A percentile compares a stretch with the other conserved stretches of the same genome.
These are phyloP conservation scores for Chionomys nivalis DNA, from an alignment of 2,113 vertebrate species.

Conservation along the genomic window DNA sequence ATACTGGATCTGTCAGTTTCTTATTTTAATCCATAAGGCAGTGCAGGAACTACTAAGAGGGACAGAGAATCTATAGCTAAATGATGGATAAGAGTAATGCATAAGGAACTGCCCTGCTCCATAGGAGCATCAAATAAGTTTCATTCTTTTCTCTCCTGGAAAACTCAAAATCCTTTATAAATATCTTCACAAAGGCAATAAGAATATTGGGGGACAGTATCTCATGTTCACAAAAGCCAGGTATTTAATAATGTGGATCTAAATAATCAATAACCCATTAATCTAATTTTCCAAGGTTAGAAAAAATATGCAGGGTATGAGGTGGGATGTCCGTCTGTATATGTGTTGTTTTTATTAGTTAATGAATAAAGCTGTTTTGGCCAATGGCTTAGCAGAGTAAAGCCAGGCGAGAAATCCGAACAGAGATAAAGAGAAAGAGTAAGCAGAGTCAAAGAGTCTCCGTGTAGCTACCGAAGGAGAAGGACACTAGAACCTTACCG, in stretches of 20 bases:
- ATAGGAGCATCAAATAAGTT: slow-evolving; percentile 28
- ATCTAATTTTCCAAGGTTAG: no score
- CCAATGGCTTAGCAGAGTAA: no score
- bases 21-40: slow-evolving; percentile 60
- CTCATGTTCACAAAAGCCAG: slow-evolving; percentile 25
- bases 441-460: no score
- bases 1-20: slow-evolving; percentile 44
- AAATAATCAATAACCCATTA: slow-evolving; percentile 12
- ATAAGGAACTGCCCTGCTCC: background rate
- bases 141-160: background rate
- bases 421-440: no score
- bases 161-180: slow-evolving; percentile 40
- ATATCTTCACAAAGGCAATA: slow-evolving; percentile 7
- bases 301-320: no score
- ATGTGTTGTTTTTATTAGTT: no score
- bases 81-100: slow-evolving; percentile 13
- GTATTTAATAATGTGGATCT: background rate
- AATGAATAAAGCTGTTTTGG: no score
- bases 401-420: no score
- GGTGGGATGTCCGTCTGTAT: no score
- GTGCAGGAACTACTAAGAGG: background rate
- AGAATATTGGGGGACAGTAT: background rate
- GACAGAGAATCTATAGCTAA: slow-evolving; percentile 37
- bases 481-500: no score
- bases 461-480: no score